Base-by-base conservation (phyloP, 2,888 invertebrate species). In the Anorthoa munda region DNA sequence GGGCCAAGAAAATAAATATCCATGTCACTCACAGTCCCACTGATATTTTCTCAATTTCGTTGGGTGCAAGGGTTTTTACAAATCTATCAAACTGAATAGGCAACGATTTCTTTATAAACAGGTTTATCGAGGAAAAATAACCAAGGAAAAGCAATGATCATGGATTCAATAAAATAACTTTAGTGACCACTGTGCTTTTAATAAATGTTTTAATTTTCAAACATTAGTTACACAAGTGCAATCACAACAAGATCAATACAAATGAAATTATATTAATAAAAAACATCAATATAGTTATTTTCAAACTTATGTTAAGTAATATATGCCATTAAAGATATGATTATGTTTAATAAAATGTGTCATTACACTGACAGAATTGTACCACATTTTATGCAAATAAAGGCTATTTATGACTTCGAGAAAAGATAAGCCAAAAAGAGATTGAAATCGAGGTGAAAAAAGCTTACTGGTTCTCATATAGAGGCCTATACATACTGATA, bases 1-100 rank as follows among this genome's bases (percentile, higher is more conserved):
- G n/a, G 50, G 60, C 56, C 26, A 70, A 65, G 51, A 31, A 66
- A 67, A 81, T 72, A 81, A 53, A 79, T 81, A 73, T 53, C 69
- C 45, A n/a, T 55, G 82, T 82, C 77, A 77, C 11, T 82, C 72
- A 67, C 77, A 81, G 60, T 17, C 21, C 45, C 5, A 26, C 45
- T 56, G 65, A 79, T 79, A 81, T 64, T 72, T 73, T 61, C 60
- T 55, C 82, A 70, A 70, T 82, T 58, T 67, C 12, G n/a, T 72
- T 50, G 31, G 56, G 31, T 67, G 70, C 31, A 45, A 66, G 61
- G 66, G 45, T 66, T 58, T 31, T 26, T 56, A 66, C 26, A 66
- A 69, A 75, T 66, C 45, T 31, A 69, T 69, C 63, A 58, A 58
- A 58, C 17, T 55, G n/a, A 63, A 51, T 53, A 13, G 4, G 26